phyloP scores from a whole-genome alignment of 2,888 invertebrate species.

The Polydrusus tereticollis region DNA sequence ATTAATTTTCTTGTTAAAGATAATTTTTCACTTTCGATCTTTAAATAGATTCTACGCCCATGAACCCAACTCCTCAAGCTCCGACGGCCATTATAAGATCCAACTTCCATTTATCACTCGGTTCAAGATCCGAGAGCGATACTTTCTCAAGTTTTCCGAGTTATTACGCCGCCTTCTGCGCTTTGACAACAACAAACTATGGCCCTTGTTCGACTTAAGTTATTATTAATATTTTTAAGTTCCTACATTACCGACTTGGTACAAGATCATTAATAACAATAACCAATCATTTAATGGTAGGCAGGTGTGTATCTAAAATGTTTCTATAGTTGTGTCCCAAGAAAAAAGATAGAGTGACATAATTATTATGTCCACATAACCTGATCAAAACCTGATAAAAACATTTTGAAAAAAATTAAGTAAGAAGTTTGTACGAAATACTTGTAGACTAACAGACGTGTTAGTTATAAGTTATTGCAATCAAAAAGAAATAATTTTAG shows the following conservation, averaged over 20 bases:
- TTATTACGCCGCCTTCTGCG: conserved; percentile 33
- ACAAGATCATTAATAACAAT: conserved; percentile 18
- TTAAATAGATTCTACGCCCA: background rate
- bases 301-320: background rate
- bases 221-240: conserved; percentile 38
- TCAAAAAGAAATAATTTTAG: no score
- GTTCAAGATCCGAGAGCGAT: conserved; percentile 31
- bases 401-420: no score
- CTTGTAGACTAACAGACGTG: no score
- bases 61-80: background rate
- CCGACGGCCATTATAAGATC: conserved; percentile 13
- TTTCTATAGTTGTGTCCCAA: background rate
- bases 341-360: no score
- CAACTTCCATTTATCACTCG: conserved; percentile 34
- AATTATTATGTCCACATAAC: no score
- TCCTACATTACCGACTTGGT: conserved; percentile 22
- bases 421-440: no score
- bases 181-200: conserved; percentile 40
- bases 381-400: no score
- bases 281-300: conserved; percentile 6
- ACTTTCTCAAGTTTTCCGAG: conserved; percentile 37
- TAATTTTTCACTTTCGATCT: background rate
- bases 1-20: no score
- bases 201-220: conserved; percentile 32
- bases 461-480: no score